Conservation (phyloP, 2,797 vertebrate genomes). For the Pangasius larnaudii region DNA sequence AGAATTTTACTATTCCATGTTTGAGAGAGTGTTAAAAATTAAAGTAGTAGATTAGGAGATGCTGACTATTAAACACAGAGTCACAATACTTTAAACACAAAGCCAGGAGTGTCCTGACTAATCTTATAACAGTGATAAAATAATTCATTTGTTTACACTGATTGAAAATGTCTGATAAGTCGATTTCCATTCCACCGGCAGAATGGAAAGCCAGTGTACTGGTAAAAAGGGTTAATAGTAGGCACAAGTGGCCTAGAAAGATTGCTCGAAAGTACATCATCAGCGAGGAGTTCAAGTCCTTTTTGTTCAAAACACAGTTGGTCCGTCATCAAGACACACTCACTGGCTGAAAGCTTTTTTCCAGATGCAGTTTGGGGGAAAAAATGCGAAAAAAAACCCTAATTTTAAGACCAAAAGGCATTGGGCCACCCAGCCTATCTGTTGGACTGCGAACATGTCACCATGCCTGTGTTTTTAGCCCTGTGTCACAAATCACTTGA, state of each 20-base stretch:
- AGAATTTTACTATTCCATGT: not conserved
- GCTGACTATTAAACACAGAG: not conserved
- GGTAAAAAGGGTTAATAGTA: not conserved
- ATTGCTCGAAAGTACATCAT: not conserved
- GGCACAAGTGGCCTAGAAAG: not conserved
- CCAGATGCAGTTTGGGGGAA: not conserved
- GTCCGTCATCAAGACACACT: not conserved
- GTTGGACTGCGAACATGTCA: no score
- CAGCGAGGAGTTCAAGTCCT: not conserved
- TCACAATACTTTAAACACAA: no score
- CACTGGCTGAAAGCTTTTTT: not conserved
- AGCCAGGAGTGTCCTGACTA: no score
- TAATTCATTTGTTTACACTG: no score
- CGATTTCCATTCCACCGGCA: no score
- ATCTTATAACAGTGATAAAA: no score
- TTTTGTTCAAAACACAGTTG: not conserved
- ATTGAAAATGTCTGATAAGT: no score
- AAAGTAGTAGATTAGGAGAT: not conserved
- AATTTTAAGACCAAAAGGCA: not conserved
- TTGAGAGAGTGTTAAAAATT: not conserved
- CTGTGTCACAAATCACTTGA: not conserved
- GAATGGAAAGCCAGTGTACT: no score
- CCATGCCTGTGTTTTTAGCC: no score
- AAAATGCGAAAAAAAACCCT: no score
- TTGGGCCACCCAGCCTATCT: not conserved